phyloP scores from a whole-genome alignment of 2,113 vertebrate species.

The Dasyprocta punctata region DNA sequence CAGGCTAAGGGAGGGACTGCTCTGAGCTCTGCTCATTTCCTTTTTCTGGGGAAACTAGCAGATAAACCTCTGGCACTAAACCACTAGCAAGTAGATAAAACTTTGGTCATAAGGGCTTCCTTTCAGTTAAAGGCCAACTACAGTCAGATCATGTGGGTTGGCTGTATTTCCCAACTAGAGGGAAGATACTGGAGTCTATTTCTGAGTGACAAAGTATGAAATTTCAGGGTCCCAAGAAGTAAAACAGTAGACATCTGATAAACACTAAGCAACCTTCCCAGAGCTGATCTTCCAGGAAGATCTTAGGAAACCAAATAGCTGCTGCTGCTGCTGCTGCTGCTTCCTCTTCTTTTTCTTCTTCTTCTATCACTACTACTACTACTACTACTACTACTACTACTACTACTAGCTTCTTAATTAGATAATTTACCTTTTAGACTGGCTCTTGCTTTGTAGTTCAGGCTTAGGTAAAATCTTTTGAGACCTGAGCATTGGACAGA shows the following conservation, averaged over 20 bases:
- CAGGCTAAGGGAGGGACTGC: not conserved
- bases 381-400: too few species aligned
- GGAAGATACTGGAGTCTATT: constrained; percentile 12
- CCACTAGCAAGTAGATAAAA: not conserved
- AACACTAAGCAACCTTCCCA: constrained; percentile 14
- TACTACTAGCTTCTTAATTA: not conserved
- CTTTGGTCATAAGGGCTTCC: not conserved
- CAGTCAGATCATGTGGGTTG: not conserved
- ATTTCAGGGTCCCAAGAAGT: not conserved
- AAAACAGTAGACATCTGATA: not conserved
- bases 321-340: too few species aligned
- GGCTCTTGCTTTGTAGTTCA: not conserved
- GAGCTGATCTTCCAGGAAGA: not conserved
- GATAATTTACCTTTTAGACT: not conserved
- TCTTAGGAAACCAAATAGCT: constrained; percentile 14
- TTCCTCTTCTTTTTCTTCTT: too few species aligned
- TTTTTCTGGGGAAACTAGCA: not conserved
- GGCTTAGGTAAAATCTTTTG: not conserved
- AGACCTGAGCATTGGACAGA: not conserved
- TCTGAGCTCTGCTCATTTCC: not conserved
- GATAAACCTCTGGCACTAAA: not conserved
- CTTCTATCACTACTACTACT: too few species aligned
- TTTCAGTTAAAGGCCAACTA: constrained; percentile 17
- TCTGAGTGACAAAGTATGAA: not conserved
- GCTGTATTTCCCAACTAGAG: not conserved